Evolutionary conservation across 2,888 invertebrate genomes (phyloP), one percentile per base, ranked within the genome.

Genomic region (Pycnomerus fuliginosus): DNA sequence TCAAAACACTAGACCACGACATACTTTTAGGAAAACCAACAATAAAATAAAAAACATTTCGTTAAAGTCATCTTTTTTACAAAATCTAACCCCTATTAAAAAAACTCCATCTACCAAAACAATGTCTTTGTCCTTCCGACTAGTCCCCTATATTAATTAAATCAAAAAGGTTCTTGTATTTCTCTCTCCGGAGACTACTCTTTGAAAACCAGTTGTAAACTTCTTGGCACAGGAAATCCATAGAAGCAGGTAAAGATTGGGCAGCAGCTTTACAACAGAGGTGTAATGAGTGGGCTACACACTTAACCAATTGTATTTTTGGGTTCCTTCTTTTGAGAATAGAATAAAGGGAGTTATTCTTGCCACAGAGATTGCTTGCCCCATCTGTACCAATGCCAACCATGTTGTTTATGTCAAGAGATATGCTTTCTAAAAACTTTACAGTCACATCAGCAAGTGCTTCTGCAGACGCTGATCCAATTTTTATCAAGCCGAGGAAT

Each of bases 301-400:
- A 57, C 41, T 44, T 34, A 2, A 57, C 27, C 12, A 55, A 20
- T 33, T 48, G 46, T 25, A 55, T 24, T n/a, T 40, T 32, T 17
- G 58, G 56, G 28, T 32, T 24, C 3, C 38, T 31, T 13, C 32
- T 10, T 46, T 48, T 56, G 10, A 58, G 28, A 1, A 56, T 24
- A 2, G 53, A 45, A 41, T 31, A 58, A 8, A 60, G 16, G 4
- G 55, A 59, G 44, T 58, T 44, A 23, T 55, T 45, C 44, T 47
- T 45, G 8, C 56, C 55, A 40, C 50, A 54, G 4, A 56, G 35
- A 39, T 50, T 54, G 7, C 27, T 56, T 1, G 45, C 59, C 2
- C 60, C 58, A 54, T 58, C 54, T n/a, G 56, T 55, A 8, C 59
- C 56, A 22, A 60, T n/a, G 3, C 55, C 56, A n/a, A 52, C 44